These are phyloP conservation scores for Rhyacichthys aspro DNA, from an alignment of 2,797 vertebrate species.

Conservation along the genomic window DNA sequence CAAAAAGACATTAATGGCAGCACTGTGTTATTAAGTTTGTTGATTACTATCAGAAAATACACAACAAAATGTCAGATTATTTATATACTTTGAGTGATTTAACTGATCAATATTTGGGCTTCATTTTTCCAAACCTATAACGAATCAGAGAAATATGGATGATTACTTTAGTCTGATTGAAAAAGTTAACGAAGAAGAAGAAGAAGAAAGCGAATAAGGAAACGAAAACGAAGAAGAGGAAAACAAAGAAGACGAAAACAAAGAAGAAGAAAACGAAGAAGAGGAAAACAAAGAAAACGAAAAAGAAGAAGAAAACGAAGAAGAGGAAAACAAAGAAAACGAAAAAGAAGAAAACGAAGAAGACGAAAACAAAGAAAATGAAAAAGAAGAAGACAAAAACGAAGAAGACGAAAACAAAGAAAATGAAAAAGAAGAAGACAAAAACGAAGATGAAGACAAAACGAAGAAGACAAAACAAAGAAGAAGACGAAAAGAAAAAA, in stretches of 20 bases:
- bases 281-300: not conserved
- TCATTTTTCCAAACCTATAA: no score
- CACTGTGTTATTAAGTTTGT: no score
- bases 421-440: not conserved
- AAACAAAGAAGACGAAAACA: no score
- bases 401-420: not conserved
- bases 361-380: not conserved
- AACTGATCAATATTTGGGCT: no score
- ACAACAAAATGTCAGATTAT: no score
- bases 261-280: not conserved
- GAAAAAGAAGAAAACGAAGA: not conserved
- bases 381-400: not conserved
- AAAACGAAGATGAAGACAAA: not conserved
- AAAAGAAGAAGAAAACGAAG: not conserved
- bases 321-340: not conserved
- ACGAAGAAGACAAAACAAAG: not conserved
- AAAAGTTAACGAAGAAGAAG: no score
- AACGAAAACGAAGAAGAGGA: not conserved
- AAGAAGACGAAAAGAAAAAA: not conserved
- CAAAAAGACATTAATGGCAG: no score
- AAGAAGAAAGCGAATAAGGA: no score
- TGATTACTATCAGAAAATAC: no score
- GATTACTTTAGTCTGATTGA: no score
- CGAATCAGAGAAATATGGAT: no score
- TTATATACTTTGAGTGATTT: no score